Evolutionary conservation across 2,888 invertebrate genomes (phyloP), one percentile per base, ranked within the genome.

Genomic region (Griposia aprilina): DNA sequence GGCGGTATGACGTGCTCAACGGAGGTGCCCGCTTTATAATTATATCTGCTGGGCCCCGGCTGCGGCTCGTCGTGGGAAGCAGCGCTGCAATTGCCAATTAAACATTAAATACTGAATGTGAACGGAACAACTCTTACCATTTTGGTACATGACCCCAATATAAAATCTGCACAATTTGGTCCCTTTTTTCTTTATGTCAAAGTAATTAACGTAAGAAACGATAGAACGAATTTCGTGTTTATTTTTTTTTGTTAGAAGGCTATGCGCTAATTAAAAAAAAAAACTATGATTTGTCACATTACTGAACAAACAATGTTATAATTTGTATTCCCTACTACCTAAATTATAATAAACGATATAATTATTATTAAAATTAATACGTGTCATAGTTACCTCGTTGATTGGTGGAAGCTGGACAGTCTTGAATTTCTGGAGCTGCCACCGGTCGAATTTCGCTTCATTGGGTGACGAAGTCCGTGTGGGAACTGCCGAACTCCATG

Each of bases 391-490:
- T 86, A 95, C 96, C 96, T 95, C 55, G 92, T 91, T 0, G 95
- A 95, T 48, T 95, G 92, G 11, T 96, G 95, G 78, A 94, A 94
- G 83, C 95, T 96, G 36, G 95, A 95, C 7, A 94, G 86, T 2
- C 95, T 91, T 0, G 95, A 95, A 67, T 93, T 93, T 8, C 94
- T 89, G 1, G 96, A 94, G 80, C 95, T 95, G 26, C 90, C 94
- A 1, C 92, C 93, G 0, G 93, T 95, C 6, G 95, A 94, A 67
- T 88, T 90, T 0, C 95, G 91, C 69, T 93, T 91, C 87, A 94
- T 90, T 1, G 91, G 91, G 45, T 93, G 81, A 0, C 93, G 91
- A 4, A 92, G 84, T 69, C 86, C 71, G 7, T 90, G 89, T 20
- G 90, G 82, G 0, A 89, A 88, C 0, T 90, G 83, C 0, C 89